Conservation (phyloP, 1,140 invertebrate genomes). For the Xylocopa sonorina region DNA sequence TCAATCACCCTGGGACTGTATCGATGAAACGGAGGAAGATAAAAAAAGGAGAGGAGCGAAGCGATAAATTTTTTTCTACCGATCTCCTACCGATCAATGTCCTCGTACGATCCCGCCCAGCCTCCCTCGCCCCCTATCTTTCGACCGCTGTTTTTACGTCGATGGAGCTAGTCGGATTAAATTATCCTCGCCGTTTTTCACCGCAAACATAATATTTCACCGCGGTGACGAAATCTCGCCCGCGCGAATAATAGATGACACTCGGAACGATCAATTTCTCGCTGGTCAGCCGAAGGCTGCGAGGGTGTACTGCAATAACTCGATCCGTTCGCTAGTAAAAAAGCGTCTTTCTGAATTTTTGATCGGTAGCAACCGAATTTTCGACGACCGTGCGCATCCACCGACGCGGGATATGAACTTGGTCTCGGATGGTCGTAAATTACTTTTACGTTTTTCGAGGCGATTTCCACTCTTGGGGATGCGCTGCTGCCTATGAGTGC, state of each 20-base stretch:
- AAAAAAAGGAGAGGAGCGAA: neutral
- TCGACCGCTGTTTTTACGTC: neutral
- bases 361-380: neutral
- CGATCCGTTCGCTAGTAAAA: neutral
- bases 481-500: too few species aligned
- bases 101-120: neutral
- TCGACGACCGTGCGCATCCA: too few species aligned
- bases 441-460: neutral
- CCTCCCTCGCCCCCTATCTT: neutral
- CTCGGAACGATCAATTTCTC: constrained; percentile 23
- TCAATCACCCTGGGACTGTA: neutral
- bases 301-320: neutral
- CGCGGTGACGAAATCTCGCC: constrained; percentile 20
- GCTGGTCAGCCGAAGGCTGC: neutral
- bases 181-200: neutral
- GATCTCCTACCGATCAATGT: neutral
- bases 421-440: too few species aligned
- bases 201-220: constrained; percentile 10
- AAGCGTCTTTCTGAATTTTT: constrained; percentile 21
- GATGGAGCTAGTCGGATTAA: constrained; percentile 1
- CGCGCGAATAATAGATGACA: constrained; percentile 29
- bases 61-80: neutral
- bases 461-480: too few species aligned
- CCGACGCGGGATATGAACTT: too few species aligned
- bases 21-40: neutral